These are phyloP conservation scores for Craterocephalus amniculus DNA, from an alignment of 2,797 vertebrate species.

Conservation along the genomic window DNA sequence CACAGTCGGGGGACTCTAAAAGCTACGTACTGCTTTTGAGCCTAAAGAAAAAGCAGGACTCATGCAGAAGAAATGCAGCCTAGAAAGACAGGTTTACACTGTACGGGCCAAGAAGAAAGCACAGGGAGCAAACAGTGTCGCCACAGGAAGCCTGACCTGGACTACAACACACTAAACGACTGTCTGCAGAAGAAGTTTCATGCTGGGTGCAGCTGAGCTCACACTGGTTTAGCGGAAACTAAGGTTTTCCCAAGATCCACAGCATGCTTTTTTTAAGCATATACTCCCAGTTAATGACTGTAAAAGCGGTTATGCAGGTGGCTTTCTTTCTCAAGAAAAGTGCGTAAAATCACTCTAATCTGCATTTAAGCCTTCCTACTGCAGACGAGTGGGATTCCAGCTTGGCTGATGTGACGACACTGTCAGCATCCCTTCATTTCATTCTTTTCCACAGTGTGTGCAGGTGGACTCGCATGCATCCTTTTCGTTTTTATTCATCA, in stretches of 20 bases:
- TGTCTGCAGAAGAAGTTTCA: constrained; percentile 34
- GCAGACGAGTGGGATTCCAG: constrained; percentile 16
- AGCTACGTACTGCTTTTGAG: constrained; percentile 23
- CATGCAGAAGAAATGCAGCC: constrained; percentile 76
- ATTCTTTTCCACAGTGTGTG: constrained; percentile 39
- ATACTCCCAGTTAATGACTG: constrained; percentile 17
- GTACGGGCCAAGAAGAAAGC: constrained; percentile 51
- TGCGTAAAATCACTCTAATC: neutral
- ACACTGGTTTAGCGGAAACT: neutral
- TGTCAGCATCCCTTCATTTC: constrained; percentile 38
- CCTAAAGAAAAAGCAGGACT: constrained; percentile 48
- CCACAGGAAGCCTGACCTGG: constrained; percentile 58
- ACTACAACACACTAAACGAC: constrained; percentile 31
- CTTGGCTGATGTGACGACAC: constrained; percentile 60
- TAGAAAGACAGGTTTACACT: constrained; percentile 37
- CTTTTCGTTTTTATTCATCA: constrained; percentile 38
- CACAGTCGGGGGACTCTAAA: constrained; percentile 36
- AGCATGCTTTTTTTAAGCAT: constrained; percentile 16
- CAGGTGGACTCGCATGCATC: constrained; percentile 65
- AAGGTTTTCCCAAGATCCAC: constrained; percentile 40
- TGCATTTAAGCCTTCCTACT: constrained; percentile 5
- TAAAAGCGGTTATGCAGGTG: constrained; percentile 10
- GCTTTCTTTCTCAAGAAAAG: neutral
- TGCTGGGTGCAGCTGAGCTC: constrained; percentile 33
- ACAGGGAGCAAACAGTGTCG: constrained; percentile 65